Evolutionary conservation across 30 jellyfish, hydroid and myxozoan species (phyloP).

Genomic region (Catostylus mosaicus): DNA sequence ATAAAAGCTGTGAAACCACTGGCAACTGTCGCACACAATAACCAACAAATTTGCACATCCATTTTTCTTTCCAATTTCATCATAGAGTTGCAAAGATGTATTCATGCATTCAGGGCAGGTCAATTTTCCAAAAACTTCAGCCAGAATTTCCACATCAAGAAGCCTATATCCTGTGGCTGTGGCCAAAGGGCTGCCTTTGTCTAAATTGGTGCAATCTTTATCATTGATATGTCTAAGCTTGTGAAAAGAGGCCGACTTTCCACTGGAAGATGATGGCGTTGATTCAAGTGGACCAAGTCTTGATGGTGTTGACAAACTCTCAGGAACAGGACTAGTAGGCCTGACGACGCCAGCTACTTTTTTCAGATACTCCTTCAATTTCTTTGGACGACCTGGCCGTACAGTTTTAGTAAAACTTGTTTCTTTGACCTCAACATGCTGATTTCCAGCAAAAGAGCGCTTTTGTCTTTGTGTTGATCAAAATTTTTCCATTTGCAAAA

Average conservation of each 20-base stretch:
- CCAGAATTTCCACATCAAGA: background rate
- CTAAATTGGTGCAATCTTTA: too few relatives aligned
- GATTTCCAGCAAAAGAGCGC: background rate
- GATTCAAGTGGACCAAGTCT: background rate
- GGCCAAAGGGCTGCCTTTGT: too few relatives aligned
- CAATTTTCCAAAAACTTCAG: background rate
- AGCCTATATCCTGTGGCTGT: background rate
- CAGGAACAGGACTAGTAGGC: too few relatives aligned
- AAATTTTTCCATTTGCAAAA: background rate
- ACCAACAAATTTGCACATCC: background rate
- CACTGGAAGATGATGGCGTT: background rate
- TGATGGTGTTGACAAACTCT: too few relatives aligned
- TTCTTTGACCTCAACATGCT: background rate
- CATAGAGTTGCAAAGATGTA: background rate
- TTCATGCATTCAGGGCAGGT: background rate
- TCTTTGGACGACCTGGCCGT: background rate
- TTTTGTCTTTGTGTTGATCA: background rate
- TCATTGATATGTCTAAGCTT: too few relatives aligned
- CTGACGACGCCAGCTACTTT: too few relatives aligned
- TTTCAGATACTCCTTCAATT: background rate
- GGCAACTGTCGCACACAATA: background rate
- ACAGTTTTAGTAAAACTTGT: background rate
- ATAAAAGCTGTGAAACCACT: background rate
- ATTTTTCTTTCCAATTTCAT: background rate
- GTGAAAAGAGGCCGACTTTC: background rate